Evolutionary conservation across 2,797 vertebrate genomes (phyloP).

Genomic region (Jordanella pulchra): DNA sequence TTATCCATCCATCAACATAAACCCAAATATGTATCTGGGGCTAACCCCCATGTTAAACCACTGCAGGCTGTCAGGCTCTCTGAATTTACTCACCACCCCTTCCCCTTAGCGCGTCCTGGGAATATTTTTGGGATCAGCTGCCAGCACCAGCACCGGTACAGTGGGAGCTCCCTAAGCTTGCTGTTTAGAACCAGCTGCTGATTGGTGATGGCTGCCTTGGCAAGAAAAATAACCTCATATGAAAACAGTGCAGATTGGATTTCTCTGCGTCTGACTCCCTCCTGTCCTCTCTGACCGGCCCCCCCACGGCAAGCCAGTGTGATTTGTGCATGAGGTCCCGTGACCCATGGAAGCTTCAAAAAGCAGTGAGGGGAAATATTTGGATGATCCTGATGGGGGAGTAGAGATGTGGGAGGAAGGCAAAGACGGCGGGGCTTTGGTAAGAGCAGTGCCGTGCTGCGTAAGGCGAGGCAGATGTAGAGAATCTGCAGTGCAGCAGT

Average conservation of each 20-base stretch:
- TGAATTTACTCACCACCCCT: conserved; percentile 57
- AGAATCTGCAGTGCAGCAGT: conserved; percentile 76
- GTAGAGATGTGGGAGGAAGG: conserved; percentile 84
- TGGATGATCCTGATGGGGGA: conserved; percentile 87
- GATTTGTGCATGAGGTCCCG: conserved; percentile 94
- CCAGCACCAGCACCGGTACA: conserved; percentile 59
- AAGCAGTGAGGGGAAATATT: conserved; percentile 88
- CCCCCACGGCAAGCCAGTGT: conserved; percentile 81
- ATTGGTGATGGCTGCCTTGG: conserved; percentile 80
- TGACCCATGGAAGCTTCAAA: conserved; percentile 92
- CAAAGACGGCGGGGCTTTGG: conserved; percentile 62
- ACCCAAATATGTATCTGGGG: conserved; percentile 60
- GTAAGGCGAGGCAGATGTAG: conserved; percentile 93
- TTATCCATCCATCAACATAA: conserved; percentile 77
- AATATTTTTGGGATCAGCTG: conserved; percentile 60
- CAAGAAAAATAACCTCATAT: conserved; percentile 84
- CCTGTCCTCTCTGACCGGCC: conserved; percentile 70
- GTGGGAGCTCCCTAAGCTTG: conserved; percentile 57
- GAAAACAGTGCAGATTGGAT: conserved; percentile 89
- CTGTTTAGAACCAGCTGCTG: conserved; percentile 72
- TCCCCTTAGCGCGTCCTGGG: conserved; percentile 55
- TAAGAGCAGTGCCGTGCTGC: conserved; percentile 52
- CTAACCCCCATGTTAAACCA: conserved; percentile 61
- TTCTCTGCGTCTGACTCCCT: conserved; percentile 83
- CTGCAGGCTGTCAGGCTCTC: conserved; percentile 70